phyloP scores from a whole-genome alignment of 92 coral and sea anemone species.

The Palythoa heliodiscus region DNA sequence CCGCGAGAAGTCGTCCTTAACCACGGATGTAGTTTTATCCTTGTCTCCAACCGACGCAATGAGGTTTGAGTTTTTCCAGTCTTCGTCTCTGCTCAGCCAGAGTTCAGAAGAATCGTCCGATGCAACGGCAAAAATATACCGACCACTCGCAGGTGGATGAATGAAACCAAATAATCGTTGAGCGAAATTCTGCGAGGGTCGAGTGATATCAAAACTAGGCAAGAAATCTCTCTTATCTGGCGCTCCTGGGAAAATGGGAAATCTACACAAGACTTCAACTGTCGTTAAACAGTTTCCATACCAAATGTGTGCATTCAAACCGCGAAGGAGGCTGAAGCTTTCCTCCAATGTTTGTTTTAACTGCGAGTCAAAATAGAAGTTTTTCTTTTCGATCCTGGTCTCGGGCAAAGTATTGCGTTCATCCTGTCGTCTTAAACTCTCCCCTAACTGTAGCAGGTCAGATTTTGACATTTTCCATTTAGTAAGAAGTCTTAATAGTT shows the following conservation, averaged over 20 bases:
- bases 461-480: not conserved
- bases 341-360: too few relatives aligned
- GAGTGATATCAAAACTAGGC: slow-evolving; percentile 25
- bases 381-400: not conserved
- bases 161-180: slow-evolving; percentile 62
- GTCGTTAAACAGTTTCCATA: slow-evolving; percentile 45
- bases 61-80: too few relatives aligned
- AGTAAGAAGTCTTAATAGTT: not conserved
- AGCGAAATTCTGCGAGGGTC: slow-evolving; percentile 6
- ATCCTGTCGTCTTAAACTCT: not conserved
- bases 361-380: too few relatives aligned
- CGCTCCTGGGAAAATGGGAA: slow-evolving; percentile 53
- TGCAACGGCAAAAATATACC: slow-evolving; percentile 45
- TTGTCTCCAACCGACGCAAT: too few relatives aligned
- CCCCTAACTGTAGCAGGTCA: not conserved
- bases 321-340: not conserved
- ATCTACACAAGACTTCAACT: slow-evolving; percentile 36
- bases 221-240: slow-evolving; percentile 43
- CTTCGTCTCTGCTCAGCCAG: slow-evolving; percentile 48
- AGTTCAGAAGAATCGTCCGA: slow-evolving; percentile 57
- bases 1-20: slow-evolving; percentile 31
- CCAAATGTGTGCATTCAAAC: slow-evolving; percentile 52
- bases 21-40: slow-evolving; percentile 8
- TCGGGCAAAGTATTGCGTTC: not conserved
- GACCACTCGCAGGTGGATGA: slow-evolving; percentile 50